phyloP scores from a whole-genome alignment of 2,797 vertebrate genomes.

The Sandelia bainsii region DNA sequence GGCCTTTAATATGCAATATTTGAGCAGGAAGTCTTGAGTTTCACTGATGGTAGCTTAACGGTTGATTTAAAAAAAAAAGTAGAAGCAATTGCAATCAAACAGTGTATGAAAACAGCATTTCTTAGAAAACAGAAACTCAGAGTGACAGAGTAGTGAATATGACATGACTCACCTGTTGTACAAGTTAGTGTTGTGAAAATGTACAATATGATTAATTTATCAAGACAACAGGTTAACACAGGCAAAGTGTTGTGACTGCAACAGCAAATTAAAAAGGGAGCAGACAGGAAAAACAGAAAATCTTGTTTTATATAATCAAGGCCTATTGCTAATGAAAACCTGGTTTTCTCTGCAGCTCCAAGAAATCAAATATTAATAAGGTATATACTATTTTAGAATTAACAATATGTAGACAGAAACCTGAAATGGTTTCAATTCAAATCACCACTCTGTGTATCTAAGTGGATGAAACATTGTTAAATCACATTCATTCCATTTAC shows the following conservation, averaged over 20 bases:
- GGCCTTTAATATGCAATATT: conserved; percentile 13
- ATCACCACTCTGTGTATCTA: conserved; percentile 10
- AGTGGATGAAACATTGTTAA: conserved; percentile 23
- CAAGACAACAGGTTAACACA: too few relatives aligned
- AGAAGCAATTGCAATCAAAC: background rate
- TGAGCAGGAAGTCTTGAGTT: background rate
- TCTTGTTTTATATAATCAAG: background rate
- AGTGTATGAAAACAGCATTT: background rate
- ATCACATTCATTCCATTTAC: conserved; percentile 22
- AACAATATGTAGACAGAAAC: conserved; percentile 4
- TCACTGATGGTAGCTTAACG: background rate
- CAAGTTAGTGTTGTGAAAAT: conserved; percentile 17
- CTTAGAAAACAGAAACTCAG: background rate
- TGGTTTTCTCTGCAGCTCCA: background rate
- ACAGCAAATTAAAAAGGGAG: background rate
- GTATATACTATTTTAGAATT: background rate
- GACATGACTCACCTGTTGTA: background rate
- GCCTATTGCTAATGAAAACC: background rate
- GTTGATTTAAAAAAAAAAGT: background rate
- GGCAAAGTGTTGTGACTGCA: background rate
- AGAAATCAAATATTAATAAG: background rate
- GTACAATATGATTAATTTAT: background rate
- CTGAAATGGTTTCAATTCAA: conserved; percentile 21
- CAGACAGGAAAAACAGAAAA: background rate
- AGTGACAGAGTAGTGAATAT: background rate